A percentile compares a stretch with the other conserved stretches of the same genome.
These are phyloP conservation scores for Oscheius sp. DNA, from an alignment of 2,888 invertebrate genomes.

Conservation along the genomic window DNA sequence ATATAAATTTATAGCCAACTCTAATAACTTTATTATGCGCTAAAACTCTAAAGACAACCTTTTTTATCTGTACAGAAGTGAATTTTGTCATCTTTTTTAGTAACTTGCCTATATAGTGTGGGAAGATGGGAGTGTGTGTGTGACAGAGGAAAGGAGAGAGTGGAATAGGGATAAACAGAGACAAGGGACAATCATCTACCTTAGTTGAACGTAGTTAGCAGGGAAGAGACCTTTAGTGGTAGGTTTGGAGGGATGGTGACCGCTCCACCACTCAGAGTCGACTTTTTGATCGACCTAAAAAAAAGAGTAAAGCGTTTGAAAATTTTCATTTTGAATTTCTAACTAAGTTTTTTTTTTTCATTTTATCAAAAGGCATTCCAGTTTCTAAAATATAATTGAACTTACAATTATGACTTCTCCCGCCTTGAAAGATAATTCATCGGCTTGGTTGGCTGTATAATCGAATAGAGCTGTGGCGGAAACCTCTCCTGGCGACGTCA, in stretches of 20 bases:
- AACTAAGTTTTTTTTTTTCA: too few species aligned
- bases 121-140: slow-evolving; percentile 15
- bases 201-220: slow-evolving; percentile 66
- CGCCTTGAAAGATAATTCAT: slow-evolving; percentile 63
- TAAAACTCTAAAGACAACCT: slow-evolving; percentile 1
- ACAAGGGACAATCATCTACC: slow-evolving; percentile 28
- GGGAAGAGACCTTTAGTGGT: slow-evolving; percentile 61
- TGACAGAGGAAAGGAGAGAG: neutral
- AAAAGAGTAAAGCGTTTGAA: neutral
- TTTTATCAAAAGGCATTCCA: too few species aligned
- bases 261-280: slow-evolving; percentile 68
- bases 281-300: slow-evolving; percentile 32
- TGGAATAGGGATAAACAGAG: too few species aligned
- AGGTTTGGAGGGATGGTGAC: slow-evolving; percentile 38
- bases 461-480: slow-evolving; percentile 61
- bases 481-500: slow-evolving; percentile 17
- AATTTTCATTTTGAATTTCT: too few species aligned
- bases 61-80: slow-evolving; percentile 7
- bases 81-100: slow-evolving; percentile 17
- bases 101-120: slow-evolving; percentile 1
- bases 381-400: too few species aligned
- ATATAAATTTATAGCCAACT: too few species aligned
- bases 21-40: too few species aligned
- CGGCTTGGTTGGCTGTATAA: slow-evolving; percentile 65
- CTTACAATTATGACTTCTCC: slow-evolving; percentile 42